A percentile compares a stretch with the other conserved stretches of the same genome.
Evolutionary conservation across 2,888 invertebrate species (phyloP).

Genomic region (Drosophila fulvimacula): DNA sequence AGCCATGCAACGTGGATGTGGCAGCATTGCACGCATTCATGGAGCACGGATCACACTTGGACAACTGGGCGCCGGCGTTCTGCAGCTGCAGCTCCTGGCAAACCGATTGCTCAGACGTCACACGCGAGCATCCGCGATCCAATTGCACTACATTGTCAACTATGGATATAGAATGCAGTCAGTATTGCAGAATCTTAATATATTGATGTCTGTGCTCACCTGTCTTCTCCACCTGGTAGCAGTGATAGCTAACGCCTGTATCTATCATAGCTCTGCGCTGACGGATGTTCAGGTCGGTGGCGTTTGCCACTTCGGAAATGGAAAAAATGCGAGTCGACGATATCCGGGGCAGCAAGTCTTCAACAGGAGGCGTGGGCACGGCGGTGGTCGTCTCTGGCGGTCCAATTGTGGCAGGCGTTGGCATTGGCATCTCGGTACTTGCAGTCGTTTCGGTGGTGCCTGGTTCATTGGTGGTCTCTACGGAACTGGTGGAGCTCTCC

Average conservation of each 20-base stretch:
- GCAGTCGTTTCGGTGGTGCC: conserved; percentile 31
- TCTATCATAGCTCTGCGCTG: conserved; percentile 52
- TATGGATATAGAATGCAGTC: conserved; percentile 21
- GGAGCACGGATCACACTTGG: conserved; percentile 74
- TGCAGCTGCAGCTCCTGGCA: conserved; percentile 61
- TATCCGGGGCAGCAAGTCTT: conserved; percentile 28
- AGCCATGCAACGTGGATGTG: conserved; percentile 67
- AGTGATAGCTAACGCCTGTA: conserved; percentile 71
- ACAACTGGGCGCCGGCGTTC: conserved; percentile 46
- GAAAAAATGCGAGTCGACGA: no score
- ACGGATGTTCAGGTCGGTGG: conserved; percentile 53
- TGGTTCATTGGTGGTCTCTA: conserved; percentile 25
- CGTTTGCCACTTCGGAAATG: no score
- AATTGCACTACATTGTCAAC: conserved; percentile 59
- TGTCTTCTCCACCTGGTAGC: conserved; percentile 70
- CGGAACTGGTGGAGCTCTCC: conserved; percentile 5
- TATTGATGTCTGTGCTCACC: conserved; percentile 52
- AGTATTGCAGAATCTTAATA: not conserved
- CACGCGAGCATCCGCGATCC: conserved; percentile 81
- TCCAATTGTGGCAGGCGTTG: conserved; percentile 63
- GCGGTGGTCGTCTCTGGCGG: conserved; percentile 59
- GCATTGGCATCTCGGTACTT: conserved; percentile 48
- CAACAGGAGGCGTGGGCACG: conserved; percentile 71
- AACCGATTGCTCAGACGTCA: conserved; percentile 62
- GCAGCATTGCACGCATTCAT: conserved; percentile 80